These are phyloP conservation scores for Psix sp. DNA, from an alignment of 1,140 invertebrate genomes.

Conservation along the genomic window DNA sequence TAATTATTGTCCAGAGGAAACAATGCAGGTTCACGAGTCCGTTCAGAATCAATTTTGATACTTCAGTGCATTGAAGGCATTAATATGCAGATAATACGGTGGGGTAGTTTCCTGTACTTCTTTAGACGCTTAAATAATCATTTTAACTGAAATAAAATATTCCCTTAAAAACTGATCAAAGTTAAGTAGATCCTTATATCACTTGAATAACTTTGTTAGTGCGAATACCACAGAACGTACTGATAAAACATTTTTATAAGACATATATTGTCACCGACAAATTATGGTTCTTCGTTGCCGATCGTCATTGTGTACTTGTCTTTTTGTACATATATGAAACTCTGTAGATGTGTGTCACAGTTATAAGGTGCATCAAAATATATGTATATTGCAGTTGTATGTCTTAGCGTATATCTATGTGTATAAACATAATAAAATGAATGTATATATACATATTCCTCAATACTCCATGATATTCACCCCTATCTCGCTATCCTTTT, in stretches of 20 bases:
- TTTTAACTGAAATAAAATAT: too few species aligned
- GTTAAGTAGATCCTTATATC: not conserved
- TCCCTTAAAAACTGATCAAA: too few species aligned
- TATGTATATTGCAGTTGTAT: constrained; percentile 16
- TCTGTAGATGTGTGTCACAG: constrained; percentile 18
- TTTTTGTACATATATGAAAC: constrained; percentile 27
- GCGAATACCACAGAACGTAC: not conserved
- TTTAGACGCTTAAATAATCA: too few species aligned
- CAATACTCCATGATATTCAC: too few species aligned
- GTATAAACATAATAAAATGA: constrained; percentile 9
- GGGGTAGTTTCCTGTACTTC: too few species aligned
- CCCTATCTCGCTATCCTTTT: too few species aligned
- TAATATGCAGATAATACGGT: too few species aligned
- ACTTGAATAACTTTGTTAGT: constrained; percentile 7
- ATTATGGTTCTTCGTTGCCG: constrained; percentile 19
- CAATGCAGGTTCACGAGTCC: too few species aligned
- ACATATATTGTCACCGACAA: constrained; percentile 21
- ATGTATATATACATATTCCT: too few species aligned
- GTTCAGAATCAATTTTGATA: too few species aligned
- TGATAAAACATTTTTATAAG: constrained; percentile 15
- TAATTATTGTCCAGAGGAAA: too few species aligned
- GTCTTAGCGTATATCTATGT: constrained; percentile 10
- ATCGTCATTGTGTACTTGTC: constrained; percentile 37
- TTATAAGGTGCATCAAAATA: constrained; percentile 44
- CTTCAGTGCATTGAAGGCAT: too few species aligned